Evolutionary conservation across 2,797 vertebrate species (phyloP), one percentile per base, ranked within the genome.

Genomic region (Danio jaintianensis): DNA sequence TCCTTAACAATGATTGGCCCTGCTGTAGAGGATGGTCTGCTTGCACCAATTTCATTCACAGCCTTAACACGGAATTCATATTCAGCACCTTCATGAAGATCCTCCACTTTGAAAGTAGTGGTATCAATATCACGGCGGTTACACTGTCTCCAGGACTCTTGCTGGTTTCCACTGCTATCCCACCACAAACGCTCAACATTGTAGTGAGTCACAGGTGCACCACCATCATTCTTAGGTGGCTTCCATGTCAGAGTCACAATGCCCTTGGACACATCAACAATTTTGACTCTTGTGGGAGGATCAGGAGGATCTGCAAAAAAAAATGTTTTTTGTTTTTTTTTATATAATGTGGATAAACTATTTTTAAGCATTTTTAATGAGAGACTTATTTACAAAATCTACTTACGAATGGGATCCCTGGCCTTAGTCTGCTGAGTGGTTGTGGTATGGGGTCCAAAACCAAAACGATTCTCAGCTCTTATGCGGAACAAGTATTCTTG

Each of bases 1-100:
- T 99, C 97, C 91, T 97, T 98, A 82, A 98, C 87, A 81, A 93
- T 78, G 64, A 98, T 85, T 1, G 98, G 98, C 68, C 97, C 98
- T 1, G 93, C 97, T 5, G 97, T 98, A 43, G 94, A 87, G 52
- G 98, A 99, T 45, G 98, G 98, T 80, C 95, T 96, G 86, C 98
- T 97, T 40, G 95, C 90, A 83, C 98, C 98, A 1, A 92, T 97
- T 68, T 94, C 95, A 6, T 99, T 99, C 88, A 96, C 92, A 42
- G 98, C 98, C 85, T 95, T 93, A 61, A 99, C 97, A 88, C 98
- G 95, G 92, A 99, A 99, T 91, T 99, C 98, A 0, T 98, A 99
- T 89, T 99, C 95, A 3, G 95, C 97, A 83, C 97, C 96, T 84
- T 98, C 94, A 0, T 91, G 89, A 63, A 99, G 95, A 85, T 99